Base-by-base conservation (phyloP, 2,888 invertebrate genomes). In the Girardia tigrina region DNA sequence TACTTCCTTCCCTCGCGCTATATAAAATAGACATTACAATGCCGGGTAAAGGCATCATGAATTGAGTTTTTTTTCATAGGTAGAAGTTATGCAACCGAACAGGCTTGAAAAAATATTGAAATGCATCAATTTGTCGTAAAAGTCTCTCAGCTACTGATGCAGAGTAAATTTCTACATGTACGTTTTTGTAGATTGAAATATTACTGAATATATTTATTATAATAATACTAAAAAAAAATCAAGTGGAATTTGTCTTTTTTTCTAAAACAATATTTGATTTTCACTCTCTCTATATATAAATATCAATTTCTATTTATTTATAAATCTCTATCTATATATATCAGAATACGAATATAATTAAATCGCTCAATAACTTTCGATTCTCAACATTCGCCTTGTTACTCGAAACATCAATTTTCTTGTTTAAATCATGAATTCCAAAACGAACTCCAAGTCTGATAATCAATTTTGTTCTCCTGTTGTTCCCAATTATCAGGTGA, bases 11-110 rank as follows among this genome's bases (percentile, higher is more conserved):
- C 56, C 56, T 56, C 56, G 56, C 56, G 56, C 56, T 4, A 8
- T 56, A 56, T 56, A 56, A 56, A 56, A 56, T 56, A 56, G 56
- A 56, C 56, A 56, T 56, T 56, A 56, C 56, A 56, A 56, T 56
- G 56, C n/a, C 23, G 56, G n/a, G n/a, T 56, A 4, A 56, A 56
- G 23, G 56, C 56, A 56, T 56, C 56, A 56, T 56, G 56, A 56
- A 56, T 56, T 56, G 56, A 56, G 56, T 56, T 56, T n/a, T n/a
- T n/a, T n/a, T 56, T 16, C 56, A 56, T 56, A 56, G 56, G 56
- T n/a, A 56, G 56, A 56, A 56, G 56, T 56, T 56, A 56, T 56
- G 56, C 56, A 56, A 56, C 56, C 56, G 56, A 56, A 56, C 56
- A 56, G n/a, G n/a, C 56, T n/a, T 56, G 56, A 56, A 56, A n/a